These are phyloP conservation scores for Elgaria multicarinata DNA, from an alignment of 2,113 vertebrate species.

Conservation along the genomic window DNA sequence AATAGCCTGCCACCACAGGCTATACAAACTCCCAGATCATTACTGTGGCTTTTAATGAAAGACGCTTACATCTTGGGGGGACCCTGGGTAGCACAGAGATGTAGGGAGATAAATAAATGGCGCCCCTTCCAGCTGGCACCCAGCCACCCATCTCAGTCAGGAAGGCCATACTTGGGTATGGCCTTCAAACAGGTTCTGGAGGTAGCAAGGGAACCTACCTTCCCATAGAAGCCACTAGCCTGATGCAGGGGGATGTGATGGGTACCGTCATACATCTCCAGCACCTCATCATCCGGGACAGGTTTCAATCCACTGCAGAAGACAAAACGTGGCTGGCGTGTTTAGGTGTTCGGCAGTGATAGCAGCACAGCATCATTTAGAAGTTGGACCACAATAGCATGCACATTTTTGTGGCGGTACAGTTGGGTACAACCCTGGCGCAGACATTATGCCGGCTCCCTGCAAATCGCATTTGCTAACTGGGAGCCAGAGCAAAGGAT, in stretches of 20 bases:
- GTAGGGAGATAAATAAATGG: not conserved
- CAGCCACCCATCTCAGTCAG: not conserved
- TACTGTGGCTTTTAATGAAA: not conserved
- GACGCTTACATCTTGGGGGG: not conserved
- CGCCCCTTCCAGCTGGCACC: not conserved
- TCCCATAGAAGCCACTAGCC: conserved; percentile 89
- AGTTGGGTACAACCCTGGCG: not conserved
- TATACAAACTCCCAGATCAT: not conserved
- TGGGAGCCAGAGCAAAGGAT: not conserved
- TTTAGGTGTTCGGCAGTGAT: not conserved
- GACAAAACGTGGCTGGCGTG: conserved; percentile 12
- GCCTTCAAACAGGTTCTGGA: not conserved
- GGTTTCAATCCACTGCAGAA: conserved; percentile 80
- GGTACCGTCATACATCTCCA: conserved; percentile 80
- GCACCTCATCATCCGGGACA: conserved; percentile 83
- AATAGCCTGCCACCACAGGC: too few relatives aligned
- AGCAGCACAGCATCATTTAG: too few relatives aligned
- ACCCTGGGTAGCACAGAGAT: not conserved
- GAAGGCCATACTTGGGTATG: not conserved
- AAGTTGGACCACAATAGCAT: not conserved
- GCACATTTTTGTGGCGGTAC: not conserved
- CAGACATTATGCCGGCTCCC: not conserved
- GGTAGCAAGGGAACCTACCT: conserved; percentile 68
- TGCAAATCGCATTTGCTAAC: not conserved
- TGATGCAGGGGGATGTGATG: conserved; percentile 83